These are phyloP conservation scores for Hydropsyche tenuis DNA, from an alignment of 1,140 invertebrate genomes.

Conservation along the genomic window DNA sequence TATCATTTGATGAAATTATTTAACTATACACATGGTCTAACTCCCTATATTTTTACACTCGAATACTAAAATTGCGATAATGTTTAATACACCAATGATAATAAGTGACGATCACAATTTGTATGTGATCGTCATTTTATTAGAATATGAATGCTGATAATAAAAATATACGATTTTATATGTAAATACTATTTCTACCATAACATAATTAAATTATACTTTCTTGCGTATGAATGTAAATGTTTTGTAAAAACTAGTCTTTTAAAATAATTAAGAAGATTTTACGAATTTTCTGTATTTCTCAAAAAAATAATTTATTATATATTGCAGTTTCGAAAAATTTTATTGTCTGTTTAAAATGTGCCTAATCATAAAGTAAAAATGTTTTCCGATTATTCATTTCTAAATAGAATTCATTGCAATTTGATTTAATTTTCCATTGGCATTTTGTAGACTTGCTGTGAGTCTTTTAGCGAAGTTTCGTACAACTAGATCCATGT, in stretches of 20 bases:
- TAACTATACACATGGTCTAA: slow-evolving; percentile 7
- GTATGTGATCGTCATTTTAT: not conserved
- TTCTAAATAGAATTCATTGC: not conserved
- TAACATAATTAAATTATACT: slow-evolving; percentile 30
- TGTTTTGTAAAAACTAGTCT: slow-evolving; percentile 51
- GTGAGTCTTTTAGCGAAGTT: slow-evolving; percentile 27
- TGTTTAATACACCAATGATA: slow-evolving; percentile 26
- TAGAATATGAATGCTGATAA: slow-evolving; percentile 19
- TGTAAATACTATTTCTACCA: slow-evolving; percentile 28
- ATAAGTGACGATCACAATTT: not conserved
- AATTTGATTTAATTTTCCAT: slow-evolving; percentile 25
- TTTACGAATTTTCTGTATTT: not conserved
- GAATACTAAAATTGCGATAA: slow-evolving; percentile 13
- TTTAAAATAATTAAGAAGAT: slow-evolving; percentile 31
- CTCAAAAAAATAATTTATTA: not conserved
- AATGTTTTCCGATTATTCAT: not conserved
- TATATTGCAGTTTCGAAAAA: not conserved
- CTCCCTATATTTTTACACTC: slow-evolving; percentile 13
- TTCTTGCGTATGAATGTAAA: slow-evolving; percentile 44
- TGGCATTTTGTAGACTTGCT: slow-evolving; percentile 29
- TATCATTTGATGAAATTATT: slow-evolving; percentile 13
- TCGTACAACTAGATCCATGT: slow-evolving; percentile 27
- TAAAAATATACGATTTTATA: slow-evolving; percentile 19
- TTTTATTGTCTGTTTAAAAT: not conserved
- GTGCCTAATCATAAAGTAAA: not conserved